Evolutionary conservation across 2,888 invertebrate species (phyloP).

Genomic region (Piscicola geometra): DNA sequence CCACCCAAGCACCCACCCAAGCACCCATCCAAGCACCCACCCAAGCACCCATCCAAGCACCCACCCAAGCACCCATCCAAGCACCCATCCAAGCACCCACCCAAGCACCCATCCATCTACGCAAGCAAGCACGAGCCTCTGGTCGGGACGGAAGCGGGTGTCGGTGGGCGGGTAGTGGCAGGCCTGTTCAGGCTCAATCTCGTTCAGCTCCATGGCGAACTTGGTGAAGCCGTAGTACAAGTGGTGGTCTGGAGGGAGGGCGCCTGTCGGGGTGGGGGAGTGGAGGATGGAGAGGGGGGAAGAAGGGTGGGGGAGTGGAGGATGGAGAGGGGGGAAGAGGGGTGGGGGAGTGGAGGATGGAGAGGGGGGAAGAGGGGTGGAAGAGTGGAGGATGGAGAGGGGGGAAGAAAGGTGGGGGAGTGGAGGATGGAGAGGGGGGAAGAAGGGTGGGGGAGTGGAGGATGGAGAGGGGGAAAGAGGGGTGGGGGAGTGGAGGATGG

Average conservation of each 20-base stretch:
- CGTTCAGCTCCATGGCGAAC: slow-evolving; percentile 79
- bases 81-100: too few species aligned
- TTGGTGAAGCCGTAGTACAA: slow-evolving; percentile 77
- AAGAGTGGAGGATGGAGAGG: background rate
- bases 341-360: background rate
- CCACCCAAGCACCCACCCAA: background rate
- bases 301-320: background rate
- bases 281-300: too few species aligned
- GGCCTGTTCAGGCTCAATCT: slow-evolving; percentile 61
- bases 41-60: too few species aligned
- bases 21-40: background rate
- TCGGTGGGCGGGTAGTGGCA: slow-evolving; percentile 68
- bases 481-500: too few species aligned
- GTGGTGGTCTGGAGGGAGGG: slow-evolving; percentile 75
- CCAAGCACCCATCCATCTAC: too few species aligned
- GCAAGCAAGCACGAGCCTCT: slow-evolving; percentile 51
- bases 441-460: too few species aligned
- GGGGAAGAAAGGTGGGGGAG: too few species aligned
- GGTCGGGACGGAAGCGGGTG: slow-evolving; percentile 71
- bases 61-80: too few species aligned
- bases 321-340: background rate
- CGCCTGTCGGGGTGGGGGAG: slow-evolving; percentile 57
- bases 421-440: too few species aligned
- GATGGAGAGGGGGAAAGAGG: too few species aligned
- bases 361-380: background rate